Evolutionary conservation across 2,888 invertebrate genomes (phyloP), one percentile per base, ranked within the genome.

Genomic region (Volucella bombylans): DNA sequence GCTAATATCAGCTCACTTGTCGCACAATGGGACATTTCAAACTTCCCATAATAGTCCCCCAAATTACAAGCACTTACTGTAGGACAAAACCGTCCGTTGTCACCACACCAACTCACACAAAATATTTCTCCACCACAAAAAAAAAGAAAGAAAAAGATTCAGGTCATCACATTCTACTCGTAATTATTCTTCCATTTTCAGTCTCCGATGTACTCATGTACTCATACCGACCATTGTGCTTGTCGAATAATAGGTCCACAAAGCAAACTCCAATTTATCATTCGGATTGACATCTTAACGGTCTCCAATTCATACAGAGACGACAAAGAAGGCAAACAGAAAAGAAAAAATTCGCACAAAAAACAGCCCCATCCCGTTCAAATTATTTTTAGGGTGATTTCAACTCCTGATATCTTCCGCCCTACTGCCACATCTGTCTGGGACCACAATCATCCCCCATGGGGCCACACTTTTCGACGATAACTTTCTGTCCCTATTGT

Each of bases 381-480:
- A 85, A 85, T 81, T 85, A 80, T 80, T 85, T 85, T 85, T 57
- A 59, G 74, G 81, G 57, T 68, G 80, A 85, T 85, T 81, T 76
- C 85, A 73, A 81, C 80, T 72, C 80, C 81, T 68, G 81, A 81
- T 80, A 85, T 68, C 68, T 31, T 31, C 6, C 31, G 31, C 31
- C 31, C 6, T 31, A 1, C 31, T 0, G 4, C 31, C 50, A 72
- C 80, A 81, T 76, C 71, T 65, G 65, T 47, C 64, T 31, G 31
- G 6, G 31, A 82, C 45, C 55, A 41, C 11, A 10, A 14, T 39
- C 49, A 18, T 41, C 54, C 73, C 64, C 18, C 43, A 4, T 50
- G 47, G 45, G 50, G 39, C 64, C 49, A 18, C 52, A 31, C 52
- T 59, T 39, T 31, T 62, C 64, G 23, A 61, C 41, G 57, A 76